Conservation (phyloP, 1,140 invertebrate species). For the Panulirus ornatus region DNA sequence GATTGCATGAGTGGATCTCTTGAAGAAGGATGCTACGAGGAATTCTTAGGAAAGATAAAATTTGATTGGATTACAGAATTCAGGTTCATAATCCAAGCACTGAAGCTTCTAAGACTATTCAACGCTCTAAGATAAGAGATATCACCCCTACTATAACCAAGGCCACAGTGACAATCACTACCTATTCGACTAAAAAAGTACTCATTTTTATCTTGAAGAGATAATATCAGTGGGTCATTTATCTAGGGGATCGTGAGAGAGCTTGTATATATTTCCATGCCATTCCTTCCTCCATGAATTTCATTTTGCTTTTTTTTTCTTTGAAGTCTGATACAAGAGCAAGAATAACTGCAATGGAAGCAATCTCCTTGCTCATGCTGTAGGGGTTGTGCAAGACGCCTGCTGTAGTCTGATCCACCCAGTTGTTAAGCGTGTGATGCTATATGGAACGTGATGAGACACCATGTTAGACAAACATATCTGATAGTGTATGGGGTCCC, state of each 20-base stretch:
- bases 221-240: too few relatives aligned
- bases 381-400: not conserved
- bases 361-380: not conserved
- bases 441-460: not conserved
- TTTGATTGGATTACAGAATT: too few relatives aligned
- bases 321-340: not conserved
- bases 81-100: too few relatives aligned
- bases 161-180: too few relatives aligned
- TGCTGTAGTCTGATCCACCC: not conserved
- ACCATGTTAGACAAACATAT: conserved; percentile 1
- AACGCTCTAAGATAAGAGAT: too few relatives aligned
- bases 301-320: not conserved
- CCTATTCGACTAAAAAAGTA: too few relatives aligned
- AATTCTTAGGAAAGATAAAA: not conserved
- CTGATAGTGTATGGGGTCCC: not conserved
- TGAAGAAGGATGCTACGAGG: conserved; percentile 4
- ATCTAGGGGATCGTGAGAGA: too few relatives aligned
- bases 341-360: not conserved
- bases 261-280: not conserved
- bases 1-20: not conserved
- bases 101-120: too few relatives aligned
- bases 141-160: too few relatives aligned
- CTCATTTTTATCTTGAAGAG: too few relatives aligned
- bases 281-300: not conserved
- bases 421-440: not conserved